Conservation (phyloP, 2,113 vertebrate species). For the Hirundichthys speculiger region DNA sequence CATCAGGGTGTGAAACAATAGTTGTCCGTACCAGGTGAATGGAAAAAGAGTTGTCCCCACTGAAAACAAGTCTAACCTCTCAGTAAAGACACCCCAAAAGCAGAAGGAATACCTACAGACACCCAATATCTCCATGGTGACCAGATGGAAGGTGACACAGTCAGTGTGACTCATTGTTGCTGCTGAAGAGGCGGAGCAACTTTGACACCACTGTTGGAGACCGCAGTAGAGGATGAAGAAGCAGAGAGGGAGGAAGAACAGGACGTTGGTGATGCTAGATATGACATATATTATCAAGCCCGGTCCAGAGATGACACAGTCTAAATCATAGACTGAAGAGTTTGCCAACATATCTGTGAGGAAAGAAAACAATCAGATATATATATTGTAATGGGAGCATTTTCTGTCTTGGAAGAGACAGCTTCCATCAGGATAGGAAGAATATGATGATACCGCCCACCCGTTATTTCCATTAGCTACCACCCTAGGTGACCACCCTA, state of each 20-base stretch:
- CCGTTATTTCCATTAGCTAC: too few relatives aligned
- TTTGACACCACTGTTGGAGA: background rate
- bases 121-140: constrained; percentile 7
- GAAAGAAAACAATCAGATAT: too few relatives aligned
- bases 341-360: too few relatives aligned
- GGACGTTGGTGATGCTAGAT: too few relatives aligned
- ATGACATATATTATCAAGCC: too few relatives aligned
- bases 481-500: too few relatives aligned
- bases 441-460: too few relatives aligned
- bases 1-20: background rate
- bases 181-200: background rate
- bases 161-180: constrained; percentile 1
- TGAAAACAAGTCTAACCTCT: background rate
- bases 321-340: too few relatives aligned
- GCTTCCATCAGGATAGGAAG: too few relatives aligned
- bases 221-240: background rate
- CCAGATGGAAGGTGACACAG: constrained; percentile 13
- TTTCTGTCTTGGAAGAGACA: too few relatives aligned
- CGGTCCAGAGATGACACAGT: too few relatives aligned
- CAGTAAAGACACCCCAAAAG: background rate
- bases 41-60: rapidly evolving
- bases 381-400: too few relatives aligned
- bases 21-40: background rate
- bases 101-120: background rate
- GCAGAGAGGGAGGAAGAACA: constrained; percentile 1